Percentiles rank a stretch among this genome's conserved stretches.
Conservation (phyloP, 2,888 invertebrate species). For the Drosophila cognata region DNA sequence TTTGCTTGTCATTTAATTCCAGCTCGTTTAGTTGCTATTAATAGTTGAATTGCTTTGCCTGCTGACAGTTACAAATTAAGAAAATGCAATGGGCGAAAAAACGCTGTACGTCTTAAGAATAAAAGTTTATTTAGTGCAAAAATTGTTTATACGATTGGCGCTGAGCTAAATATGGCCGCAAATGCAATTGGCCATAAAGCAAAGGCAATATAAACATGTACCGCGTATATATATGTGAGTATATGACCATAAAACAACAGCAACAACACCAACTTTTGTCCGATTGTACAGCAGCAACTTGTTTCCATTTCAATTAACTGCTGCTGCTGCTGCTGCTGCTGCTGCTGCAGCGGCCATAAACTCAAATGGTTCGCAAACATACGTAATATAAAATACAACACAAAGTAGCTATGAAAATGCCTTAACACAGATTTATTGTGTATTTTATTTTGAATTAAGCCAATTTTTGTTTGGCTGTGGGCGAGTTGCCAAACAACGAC, state of each 20-base stretch:
- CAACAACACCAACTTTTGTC: slow-evolving; percentile 25
- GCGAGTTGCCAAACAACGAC: slow-evolving; percentile 16
- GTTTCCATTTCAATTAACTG: slow-evolving; percentile 69
- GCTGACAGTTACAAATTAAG: slow-evolving; percentile 30
- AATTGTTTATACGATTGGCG: slow-evolving; percentile 25
- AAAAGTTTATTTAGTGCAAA: slow-evolving; percentile 26
- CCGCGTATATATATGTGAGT: background rate
- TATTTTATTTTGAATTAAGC: slow-evolving; percentile 3
- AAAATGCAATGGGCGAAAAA: slow-evolving; percentile 6
- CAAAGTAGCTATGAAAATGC: slow-evolving; percentile 39
- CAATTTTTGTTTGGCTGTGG: slow-evolving; percentile 10
- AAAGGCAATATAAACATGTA: slow-evolving; percentile 44
- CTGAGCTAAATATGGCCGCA: slow-evolving; percentile 23
- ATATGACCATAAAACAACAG: slow-evolving; percentile 28
- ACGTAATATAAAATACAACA: slow-evolving; percentile 20
- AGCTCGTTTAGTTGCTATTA: slow-evolving; percentile 1
- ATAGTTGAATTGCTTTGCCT: slow-evolving; percentile 35
- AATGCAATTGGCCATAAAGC: slow-evolving; percentile 45
- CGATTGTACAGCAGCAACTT: slow-evolving; percentile 39
- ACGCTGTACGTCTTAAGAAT: slow-evolving; percentile 36
- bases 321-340: slow-evolving; percentile 21
- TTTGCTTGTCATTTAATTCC: slow-evolving; percentile 14
- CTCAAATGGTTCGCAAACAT: slow-evolving; percentile 35
- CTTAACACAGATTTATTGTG: slow-evolving; percentile 38
- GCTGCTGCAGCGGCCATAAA: slow-evolving; percentile 34